phyloP scores from a whole-genome alignment of 2,113 vertebrate genomes.

The Gymnogyps californianus region DNA sequence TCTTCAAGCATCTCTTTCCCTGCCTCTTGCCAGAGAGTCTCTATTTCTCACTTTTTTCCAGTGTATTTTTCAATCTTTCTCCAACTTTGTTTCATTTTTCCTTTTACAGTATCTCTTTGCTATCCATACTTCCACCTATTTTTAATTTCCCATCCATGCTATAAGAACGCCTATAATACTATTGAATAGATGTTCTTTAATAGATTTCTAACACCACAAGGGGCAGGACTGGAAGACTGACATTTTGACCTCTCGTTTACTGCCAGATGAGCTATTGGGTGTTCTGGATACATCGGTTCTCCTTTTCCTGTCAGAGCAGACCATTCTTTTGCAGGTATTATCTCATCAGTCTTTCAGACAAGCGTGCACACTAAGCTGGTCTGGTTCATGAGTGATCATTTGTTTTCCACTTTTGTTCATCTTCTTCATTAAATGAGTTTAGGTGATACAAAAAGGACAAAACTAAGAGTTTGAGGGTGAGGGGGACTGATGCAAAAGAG shows the following conservation, averaged over 20 bases:
- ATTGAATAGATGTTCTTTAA: not conserved
- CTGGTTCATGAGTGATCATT: not conserved
- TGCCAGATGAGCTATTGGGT: constrained; percentile 61
- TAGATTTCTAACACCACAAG: not conserved
- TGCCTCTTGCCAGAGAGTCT: not conserved
- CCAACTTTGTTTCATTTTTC: not conserved
- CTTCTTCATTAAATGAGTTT: constrained; percentile 9
- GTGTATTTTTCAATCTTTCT: not conserved
- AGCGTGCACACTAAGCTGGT: not conserved
- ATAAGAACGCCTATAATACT: not conserved
- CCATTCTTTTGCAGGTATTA: constrained; percentile 66
- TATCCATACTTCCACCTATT: not conserved
- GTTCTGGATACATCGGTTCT: constrained; percentile 53
- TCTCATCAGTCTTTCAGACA: constrained; percentile 63
- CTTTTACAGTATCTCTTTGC: not conserved
- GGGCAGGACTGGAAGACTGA: constrained; percentile 11
- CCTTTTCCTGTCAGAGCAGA: constrained; percentile 58
- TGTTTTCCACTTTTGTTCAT: constrained; percentile 28
- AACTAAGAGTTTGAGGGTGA: not conserved
- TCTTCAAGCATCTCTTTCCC: not conserved
- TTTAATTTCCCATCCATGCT: not conserved
- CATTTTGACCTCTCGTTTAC: constrained; percentile 63
- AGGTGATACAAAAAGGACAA: not conserved
- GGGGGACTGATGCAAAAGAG: not conserved
- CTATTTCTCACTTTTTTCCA: not conserved